Conservation (phyloP, 2,888 invertebrate genomes). For the Linnaemya vulpina region DNA sequence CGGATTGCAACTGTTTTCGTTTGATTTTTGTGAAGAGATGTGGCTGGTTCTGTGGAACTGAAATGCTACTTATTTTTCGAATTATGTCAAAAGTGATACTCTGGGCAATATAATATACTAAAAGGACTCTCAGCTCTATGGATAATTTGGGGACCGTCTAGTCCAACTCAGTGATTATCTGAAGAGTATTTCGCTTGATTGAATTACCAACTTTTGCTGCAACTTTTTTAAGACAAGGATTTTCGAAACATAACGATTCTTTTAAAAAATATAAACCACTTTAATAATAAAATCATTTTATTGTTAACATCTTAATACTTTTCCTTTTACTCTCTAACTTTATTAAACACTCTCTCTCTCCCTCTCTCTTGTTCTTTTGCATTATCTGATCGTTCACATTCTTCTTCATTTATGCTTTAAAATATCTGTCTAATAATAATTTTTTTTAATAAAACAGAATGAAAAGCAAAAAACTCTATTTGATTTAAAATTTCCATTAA, state of each 20-base stretch:
- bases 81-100: too few species aligned
- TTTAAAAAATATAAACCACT: background rate
- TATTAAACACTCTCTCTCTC: too few species aligned
- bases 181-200: too few species aligned
- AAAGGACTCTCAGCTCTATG: too few species aligned
- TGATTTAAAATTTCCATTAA: constrained; percentile 71
- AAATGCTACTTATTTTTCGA: too few species aligned
- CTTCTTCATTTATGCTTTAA: constrained; percentile 8
- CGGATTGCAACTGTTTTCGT: too few species aligned
- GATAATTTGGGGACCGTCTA: too few species aligned
- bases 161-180: too few species aligned
- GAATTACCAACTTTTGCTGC: too few species aligned
- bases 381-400: background rate
- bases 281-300: background rate
- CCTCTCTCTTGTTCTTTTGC: background rate
- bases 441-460: constrained; percentile 23
- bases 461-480: constrained; percentile 33
- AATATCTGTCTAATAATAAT: constrained; percentile 29
- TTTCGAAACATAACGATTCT: background rate
- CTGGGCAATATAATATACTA: too few species aligned
- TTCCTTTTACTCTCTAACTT: background rate
- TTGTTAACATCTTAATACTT: background rate
- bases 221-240: background rate
- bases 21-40: too few species aligned
- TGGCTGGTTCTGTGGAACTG: too few species aligned